Percentiles rank a stretch among this genome's conserved stretches.
These are phyloP conservation scores for Takifugu bimaculatus DNA, from an alignment of 2,113 vertebrate species.

Conservation along the genomic window DNA sequence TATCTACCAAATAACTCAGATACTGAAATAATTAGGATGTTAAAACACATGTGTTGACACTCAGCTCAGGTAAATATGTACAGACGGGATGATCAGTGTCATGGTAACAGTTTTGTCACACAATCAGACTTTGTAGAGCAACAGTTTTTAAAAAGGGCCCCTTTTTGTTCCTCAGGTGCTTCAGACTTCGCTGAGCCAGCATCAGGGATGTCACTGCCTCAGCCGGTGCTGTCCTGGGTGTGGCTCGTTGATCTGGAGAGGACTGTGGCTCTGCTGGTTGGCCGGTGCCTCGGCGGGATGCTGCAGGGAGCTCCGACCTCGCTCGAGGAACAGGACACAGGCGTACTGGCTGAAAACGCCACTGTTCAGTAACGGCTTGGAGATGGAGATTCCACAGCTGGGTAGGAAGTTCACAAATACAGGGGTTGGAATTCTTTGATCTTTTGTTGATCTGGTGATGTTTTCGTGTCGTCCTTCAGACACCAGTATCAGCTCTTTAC, in stretches of 20 bases:
- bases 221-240: constrained; percentile 87
- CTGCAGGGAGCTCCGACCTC: constrained; percentile 88
- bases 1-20: too few relatives aligned
- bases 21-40: too few relatives aligned
- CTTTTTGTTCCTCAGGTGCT: constrained; percentile 66
- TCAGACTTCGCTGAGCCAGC: constrained; percentile 84
- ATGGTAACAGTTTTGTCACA: too few relatives aligned
- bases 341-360: constrained; percentile 94
- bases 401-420: constrained; percentile 67
- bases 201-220: constrained; percentile 77
- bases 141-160: too few relatives aligned
- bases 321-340: constrained; percentile 88
- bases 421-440: not conserved
- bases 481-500: constrained; percentile 86
- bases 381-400: constrained; percentile 88
- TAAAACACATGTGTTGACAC: too few relatives aligned
- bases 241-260: constrained; percentile 97
- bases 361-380: constrained; percentile 90
- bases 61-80: too few relatives aligned
- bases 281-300: constrained; percentile 95
- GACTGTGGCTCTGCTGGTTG: constrained; percentile 89
- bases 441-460: not conserved
- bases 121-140: too few relatives aligned
- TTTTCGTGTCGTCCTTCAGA: constrained; percentile 68
- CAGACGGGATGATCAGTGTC: too few relatives aligned